Base-by-base conservation (phyloP, 2,888 invertebrate genomes). In the Idaea dimidiata region DNA sequence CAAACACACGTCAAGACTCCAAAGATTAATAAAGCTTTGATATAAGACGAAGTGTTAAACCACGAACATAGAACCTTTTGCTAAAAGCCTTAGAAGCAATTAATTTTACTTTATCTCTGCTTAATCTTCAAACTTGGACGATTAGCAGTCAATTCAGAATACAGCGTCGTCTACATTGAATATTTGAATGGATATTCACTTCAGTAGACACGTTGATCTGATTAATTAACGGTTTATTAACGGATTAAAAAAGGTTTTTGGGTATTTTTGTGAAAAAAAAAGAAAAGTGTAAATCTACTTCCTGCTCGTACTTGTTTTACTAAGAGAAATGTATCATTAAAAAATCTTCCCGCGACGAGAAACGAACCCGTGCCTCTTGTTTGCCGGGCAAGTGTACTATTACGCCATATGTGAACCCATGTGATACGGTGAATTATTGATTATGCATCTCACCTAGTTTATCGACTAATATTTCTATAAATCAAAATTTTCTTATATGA, bases 91-190 rank as follows among this genome's bases (percentile, higher is more conserved):
- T 64, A 72, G 70, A 72, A 76, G 79, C 79, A 76, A 86, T 86
- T 82, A 86, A 85, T 86, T 87, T 85, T 81, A 82, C 86, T 88
- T 83, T 81, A 81, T 84, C 82, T 79, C 76, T 76, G 75, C 76
- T 77, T 84, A 83, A 87, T 83, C 83, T 86, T 77, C 79, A 77
- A 88, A 89, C 72, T 89, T 88, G 64, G 78, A 66, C 83, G 78
- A 86, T 89, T 87, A 89, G 80, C 87, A 85, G 84, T 82, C 84
- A 77, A 88, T 88, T 85, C 64, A 69, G 72, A 82, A 78, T 75
- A 75, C 77, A 73, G 69, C 69, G 68, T 64, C 62, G 64, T 62
- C 62, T 67, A 65, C 66, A 65, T 66, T 65, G 64, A 62, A 66
- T 71, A 43, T 43, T 43, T 43, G 43, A 43, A 43, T 43, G 43